A percentile compares a stretch with the other conserved stretches of the same genome.
Conservation (phyloP, 2,113 vertebrate genomes). For the Macquaria ambigua region DNA sequence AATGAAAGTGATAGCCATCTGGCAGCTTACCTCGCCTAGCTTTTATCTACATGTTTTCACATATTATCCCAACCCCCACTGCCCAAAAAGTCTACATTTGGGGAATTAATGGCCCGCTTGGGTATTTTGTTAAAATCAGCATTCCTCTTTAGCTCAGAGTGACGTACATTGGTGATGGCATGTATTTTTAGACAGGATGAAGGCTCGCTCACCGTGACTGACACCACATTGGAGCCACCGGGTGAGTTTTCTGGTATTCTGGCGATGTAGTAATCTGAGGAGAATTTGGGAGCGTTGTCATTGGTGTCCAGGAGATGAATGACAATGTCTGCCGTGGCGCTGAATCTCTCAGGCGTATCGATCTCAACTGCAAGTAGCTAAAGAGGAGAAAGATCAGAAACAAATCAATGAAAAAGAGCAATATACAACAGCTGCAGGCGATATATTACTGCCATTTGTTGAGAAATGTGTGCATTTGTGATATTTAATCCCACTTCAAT, state of each 20-base stretch:
- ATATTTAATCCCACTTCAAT: background rate
- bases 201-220: slow-evolving; percentile 90
- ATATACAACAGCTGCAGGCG: background rate
- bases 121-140: slow-evolving; percentile 67
- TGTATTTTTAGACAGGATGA: slow-evolving; percentile 69
- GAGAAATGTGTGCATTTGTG: background rate
- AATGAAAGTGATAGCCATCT: slow-evolving; percentile 86
- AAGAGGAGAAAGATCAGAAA: background rate
- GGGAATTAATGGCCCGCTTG: slow-evolving; percentile 73
- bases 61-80: slow-evolving; percentile 74
- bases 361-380: slow-evolving; percentile 96
- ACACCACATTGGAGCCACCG: slow-evolving; percentile 91
- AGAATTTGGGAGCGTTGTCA: slow-evolving; percentile 94
- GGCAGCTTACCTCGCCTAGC: slow-evolving; percentile 82
- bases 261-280: slow-evolving; percentile 93
- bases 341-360: slow-evolving; percentile 95
- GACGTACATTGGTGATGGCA: slow-evolving; percentile 54
- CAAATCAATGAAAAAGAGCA: background rate
- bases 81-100: slow-evolving; percentile 76
- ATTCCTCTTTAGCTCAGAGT: slow-evolving; percentile 65
- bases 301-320: slow-evolving; percentile 95
- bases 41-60: slow-evolving; percentile 81
- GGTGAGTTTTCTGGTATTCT: slow-evolving; percentile 95
- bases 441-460: background rate
- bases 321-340: slow-evolving; percentile 92